Evolutionary conservation across 1,140 invertebrate genomes (phyloP).

Genomic region (Monochamus saltuarius): DNA sequence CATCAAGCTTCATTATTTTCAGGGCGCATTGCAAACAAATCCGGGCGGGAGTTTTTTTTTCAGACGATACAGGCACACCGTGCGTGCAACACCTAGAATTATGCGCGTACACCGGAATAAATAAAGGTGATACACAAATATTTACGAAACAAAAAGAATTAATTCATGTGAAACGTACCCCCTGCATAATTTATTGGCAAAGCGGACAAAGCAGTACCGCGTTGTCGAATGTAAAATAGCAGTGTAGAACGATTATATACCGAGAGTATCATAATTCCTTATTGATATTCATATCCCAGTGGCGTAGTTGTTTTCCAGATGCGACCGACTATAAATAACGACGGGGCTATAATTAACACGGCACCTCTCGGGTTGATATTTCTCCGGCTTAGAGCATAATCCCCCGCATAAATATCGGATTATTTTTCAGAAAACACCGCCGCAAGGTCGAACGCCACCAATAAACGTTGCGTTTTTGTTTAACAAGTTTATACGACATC

Average conservation of each 20-base stretch:
- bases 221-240: conserved; percentile 42
- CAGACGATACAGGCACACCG: conserved; percentile 3
- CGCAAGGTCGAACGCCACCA: too few species aligned
- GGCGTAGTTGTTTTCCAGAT: conserved; percentile 31
- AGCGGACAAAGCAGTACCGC: conserved; percentile 43
- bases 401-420: too few species aligned
- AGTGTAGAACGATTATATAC: conserved; percentile 43
- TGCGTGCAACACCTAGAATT: conserved; percentile 36
- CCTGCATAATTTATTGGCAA: conserved; percentile 40
- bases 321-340: too few species aligned
- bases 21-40: too few species aligned
- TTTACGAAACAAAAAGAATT: conserved; percentile 39
- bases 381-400: too few species aligned
- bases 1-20: too few species aligned
- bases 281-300: conserved; percentile 44
- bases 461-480: too few species aligned
- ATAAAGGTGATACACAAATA: conserved; percentile 47
- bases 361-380: too few species aligned
- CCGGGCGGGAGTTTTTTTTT: too few species aligned
- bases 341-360: too few species aligned
- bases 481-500: too few species aligned
- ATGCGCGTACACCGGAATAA: conserved; percentile 37
- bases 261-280: conserved; percentile 42
- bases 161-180: conserved; percentile 37
- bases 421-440: too few species aligned